Evolutionary conservation across 2,888 invertebrate genomes (phyloP).

Genomic region (Trachelus stipa): DNA sequence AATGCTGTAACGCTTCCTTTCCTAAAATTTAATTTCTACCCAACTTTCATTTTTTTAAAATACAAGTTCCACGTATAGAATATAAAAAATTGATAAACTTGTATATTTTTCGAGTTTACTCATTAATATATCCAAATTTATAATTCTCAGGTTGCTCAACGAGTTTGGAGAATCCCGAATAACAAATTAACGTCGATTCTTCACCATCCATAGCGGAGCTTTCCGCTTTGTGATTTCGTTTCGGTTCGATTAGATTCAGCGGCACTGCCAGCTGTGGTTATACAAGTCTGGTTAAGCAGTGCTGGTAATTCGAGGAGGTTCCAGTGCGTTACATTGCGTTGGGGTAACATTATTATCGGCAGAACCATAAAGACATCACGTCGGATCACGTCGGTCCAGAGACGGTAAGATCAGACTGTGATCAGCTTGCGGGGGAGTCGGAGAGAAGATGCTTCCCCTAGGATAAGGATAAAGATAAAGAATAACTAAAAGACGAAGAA

Average conservation of each 20-base stretch:
- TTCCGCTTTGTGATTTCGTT: not conserved
- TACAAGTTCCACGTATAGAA: not conserved
- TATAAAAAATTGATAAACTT: not conserved
- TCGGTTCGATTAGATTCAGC: not conserved
- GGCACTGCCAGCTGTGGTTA: not conserved
- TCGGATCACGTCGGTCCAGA: conserved; percentile 54
- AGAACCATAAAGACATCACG: conserved; percentile 47
- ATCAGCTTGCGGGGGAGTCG: conserved; percentile 46
- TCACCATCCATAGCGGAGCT: not conserved
- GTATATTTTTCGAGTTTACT: not conserved
- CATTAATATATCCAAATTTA: not conserved
- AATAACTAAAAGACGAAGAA: not conserved
- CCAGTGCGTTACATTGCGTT: not conserved
- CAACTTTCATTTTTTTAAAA: not conserved
- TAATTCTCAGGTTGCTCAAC: not conserved
- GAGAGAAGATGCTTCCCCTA: conserved; percentile 19
- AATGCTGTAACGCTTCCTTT: not conserved
- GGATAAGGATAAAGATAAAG: conserved; percentile 19
- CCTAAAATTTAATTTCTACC: not conserved
- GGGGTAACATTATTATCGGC: conserved; percentile 2
- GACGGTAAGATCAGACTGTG: conserved; percentile 55
- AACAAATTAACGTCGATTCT: not conserved
- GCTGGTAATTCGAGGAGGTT: not conserved
- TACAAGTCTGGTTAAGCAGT: not conserved
- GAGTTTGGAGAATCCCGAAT: not conserved